A percentile compares a stretch with the other conserved stretches of the same genome.
Conservation (phyloP, 2,888 invertebrate genomes). For the Cantharis rustica region DNA sequence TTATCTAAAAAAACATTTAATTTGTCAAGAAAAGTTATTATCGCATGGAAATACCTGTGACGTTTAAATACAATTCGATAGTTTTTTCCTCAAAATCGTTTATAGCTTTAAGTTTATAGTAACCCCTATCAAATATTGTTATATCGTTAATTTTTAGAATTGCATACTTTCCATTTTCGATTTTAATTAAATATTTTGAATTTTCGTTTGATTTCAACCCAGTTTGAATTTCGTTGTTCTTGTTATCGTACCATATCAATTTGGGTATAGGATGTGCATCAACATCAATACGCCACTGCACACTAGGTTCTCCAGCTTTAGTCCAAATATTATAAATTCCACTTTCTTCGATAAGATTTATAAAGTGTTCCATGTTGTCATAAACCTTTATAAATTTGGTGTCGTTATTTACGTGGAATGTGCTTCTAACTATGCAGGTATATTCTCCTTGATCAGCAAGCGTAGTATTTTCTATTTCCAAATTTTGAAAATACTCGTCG, state of each 20-base stretch:
- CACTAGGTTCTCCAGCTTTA: slow-evolving; percentile 44
- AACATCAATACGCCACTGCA: slow-evolving; percentile 61
- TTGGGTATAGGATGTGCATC: slow-evolving; percentile 61
- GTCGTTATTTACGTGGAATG: slow-evolving; percentile 37
- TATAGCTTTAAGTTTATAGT: slow-evolving; percentile 61
- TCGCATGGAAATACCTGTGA: too few species aligned
- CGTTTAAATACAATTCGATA: slow-evolving; percentile 57
- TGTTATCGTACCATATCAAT: slow-evolving; percentile 47
- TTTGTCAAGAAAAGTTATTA: too few species aligned
- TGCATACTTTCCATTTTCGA: slow-evolving; percentile 38
- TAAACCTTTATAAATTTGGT: slow-evolving; percentile 32
- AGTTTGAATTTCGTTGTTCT: slow-evolving; percentile 46
- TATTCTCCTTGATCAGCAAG: slow-evolving; percentile 46
- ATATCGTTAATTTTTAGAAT: slow-evolving; percentile 59
- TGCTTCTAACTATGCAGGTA: slow-evolving; percentile 47
- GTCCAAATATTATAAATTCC: slow-evolving; percentile 40
- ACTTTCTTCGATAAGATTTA: slow-evolving; percentile 49
- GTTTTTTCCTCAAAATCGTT: slow-evolving; percentile 56
- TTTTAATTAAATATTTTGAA: slow-evolving; percentile 32
- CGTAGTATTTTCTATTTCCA: slow-evolving; percentile 39
- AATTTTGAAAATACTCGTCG: slow-evolving; percentile 5
- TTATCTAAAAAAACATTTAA: slow-evolving; percentile 51
- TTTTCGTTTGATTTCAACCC: slow-evolving; percentile 20
- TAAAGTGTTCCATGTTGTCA: slow-evolving; percentile 44
- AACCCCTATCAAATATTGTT: slow-evolving; percentile 62